A percentile compares a stretch with the other conserved stretches of the same genome.
Evolutionary conservation across 2,113 vertebrate species (phyloP).

Genomic region (Tragelaphus imberbis): DNA sequence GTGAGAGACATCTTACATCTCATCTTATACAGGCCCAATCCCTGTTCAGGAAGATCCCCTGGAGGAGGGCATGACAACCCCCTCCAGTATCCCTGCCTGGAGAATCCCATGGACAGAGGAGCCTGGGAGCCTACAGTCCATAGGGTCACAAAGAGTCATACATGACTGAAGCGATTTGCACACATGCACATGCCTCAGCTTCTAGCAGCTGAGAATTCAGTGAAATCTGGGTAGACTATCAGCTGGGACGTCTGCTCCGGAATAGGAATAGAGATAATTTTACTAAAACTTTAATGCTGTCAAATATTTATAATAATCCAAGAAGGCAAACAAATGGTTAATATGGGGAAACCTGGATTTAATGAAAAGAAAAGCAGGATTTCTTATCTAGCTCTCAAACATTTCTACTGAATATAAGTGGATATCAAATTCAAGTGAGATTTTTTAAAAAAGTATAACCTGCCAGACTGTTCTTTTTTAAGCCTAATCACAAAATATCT

Average conservation of each 20-base stretch:
- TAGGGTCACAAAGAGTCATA: background rate
- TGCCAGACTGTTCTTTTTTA: background rate
- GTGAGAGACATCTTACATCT: background rate
- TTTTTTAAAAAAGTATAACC: background rate
- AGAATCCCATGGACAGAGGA: background rate
- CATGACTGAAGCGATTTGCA: background rate
- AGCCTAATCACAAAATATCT: constrained; percentile 3
- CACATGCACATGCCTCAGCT: background rate
- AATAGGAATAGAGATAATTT: background rate
- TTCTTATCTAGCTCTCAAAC: background rate
- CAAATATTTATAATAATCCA: background rate
- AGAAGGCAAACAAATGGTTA: background rate
- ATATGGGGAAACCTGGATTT: background rate
- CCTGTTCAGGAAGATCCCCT: background rate
- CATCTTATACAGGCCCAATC: background rate
- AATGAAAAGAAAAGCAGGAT: background rate
- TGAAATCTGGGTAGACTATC: background rate
- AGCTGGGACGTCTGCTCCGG: background rate
- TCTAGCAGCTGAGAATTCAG: background rate
- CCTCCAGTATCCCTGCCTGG: background rate
- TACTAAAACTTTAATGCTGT: background rate
- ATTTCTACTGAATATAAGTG: background rate
- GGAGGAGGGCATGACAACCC: background rate
- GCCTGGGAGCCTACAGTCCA: background rate
- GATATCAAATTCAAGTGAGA: background rate